Percentiles rank a stretch among this genome's conserved stretches.
These are phyloP conservation scores for Syngnathus floridae DNA, from an alignment of 2,113 vertebrate species.

Conservation along the genomic window DNA sequence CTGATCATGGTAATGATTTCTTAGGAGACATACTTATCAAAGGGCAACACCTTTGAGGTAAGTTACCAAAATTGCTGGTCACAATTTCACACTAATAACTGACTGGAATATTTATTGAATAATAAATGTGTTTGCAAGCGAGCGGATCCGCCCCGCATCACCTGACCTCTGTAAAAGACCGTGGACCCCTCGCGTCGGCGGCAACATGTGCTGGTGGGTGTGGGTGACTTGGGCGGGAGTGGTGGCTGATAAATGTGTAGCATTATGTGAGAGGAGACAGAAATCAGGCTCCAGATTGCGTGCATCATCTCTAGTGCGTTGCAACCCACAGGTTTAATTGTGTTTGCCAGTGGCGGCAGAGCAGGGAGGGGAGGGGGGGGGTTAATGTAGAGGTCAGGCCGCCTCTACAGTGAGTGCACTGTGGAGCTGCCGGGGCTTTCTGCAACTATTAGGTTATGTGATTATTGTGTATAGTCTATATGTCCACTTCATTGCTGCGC, in stretches of 20 bases:
- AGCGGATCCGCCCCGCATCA: constrained; percentile 17
- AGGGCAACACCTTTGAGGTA: neutral
- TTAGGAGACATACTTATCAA: no score
- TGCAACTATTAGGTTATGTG: constrained; percentile 37
- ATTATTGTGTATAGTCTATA: constrained; percentile 10
- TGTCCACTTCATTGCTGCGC: constrained; percentile 13
- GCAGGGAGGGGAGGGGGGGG: constrained; percentile 16
- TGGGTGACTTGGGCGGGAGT: constrained; percentile 32
- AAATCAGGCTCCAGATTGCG: constrained; percentile 52
- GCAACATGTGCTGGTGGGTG: constrained; percentile 18
- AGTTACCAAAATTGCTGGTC: neutral
- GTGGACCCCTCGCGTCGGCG: constrained; percentile 29
- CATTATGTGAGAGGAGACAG: constrained; percentile 55
- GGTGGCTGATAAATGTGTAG: constrained; percentile 51
- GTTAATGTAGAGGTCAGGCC: constrained; percentile 56
- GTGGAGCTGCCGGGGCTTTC: constrained; percentile 27
- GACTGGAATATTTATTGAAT: constrained; percentile 32
- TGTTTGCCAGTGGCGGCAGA: constrained; percentile 41
- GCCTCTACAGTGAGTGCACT: constrained; percentile 29
- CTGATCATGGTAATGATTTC: no score
- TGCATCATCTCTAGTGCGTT: constrained; percentile 40
- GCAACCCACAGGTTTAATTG: constrained; percentile 63
- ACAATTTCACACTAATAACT: constrained; percentile 40
- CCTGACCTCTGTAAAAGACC: constrained; percentile 46
- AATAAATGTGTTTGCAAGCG: constrained; percentile 38